Conservation (phyloP, 2,113 vertebrate species). For the Charina bottae region DNA sequence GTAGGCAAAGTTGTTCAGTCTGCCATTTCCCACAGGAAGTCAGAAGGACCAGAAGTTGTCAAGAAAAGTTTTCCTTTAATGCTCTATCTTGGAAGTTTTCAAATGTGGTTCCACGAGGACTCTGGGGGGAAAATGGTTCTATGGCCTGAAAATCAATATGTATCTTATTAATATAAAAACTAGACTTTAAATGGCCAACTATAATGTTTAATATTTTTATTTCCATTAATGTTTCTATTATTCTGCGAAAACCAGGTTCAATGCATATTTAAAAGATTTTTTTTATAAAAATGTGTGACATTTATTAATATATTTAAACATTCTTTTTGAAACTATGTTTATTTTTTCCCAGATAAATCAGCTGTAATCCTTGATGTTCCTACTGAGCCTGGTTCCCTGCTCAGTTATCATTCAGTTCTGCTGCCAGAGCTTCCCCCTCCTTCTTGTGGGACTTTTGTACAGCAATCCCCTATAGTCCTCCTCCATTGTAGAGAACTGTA, state of each 20-base stretch:
- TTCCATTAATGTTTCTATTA: not conserved
- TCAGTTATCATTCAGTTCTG: not conserved
- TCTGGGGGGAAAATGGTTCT: not conserved
- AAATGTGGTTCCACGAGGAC: not conserved
- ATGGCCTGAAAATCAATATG: not conserved
- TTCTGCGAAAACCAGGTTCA: not conserved
- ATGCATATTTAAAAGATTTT: not conserved
- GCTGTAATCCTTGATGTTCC: not conserved
- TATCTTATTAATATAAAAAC: not conserved
- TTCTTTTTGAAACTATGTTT: not conserved
- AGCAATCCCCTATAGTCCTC: not conserved
- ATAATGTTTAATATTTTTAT: not conserved
- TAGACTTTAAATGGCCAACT: not conserved
- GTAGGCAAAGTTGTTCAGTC: too few species aligned
- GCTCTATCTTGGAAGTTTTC: not conserved
- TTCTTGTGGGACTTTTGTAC: not conserved
- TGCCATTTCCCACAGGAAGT: too few species aligned
- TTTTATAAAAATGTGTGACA: not conserved
- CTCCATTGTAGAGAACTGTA: not conserved
- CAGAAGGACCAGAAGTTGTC: not conserved
- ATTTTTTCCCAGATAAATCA: not conserved
- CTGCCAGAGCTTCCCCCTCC: not conserved
- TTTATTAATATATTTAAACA: not conserved
- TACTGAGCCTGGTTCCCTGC: not conserved
- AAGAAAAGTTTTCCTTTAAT: not conserved